phyloP scores from a whole-genome alignment of 2,888 invertebrate genomes.

The Sthenelais limicola region DNA sequence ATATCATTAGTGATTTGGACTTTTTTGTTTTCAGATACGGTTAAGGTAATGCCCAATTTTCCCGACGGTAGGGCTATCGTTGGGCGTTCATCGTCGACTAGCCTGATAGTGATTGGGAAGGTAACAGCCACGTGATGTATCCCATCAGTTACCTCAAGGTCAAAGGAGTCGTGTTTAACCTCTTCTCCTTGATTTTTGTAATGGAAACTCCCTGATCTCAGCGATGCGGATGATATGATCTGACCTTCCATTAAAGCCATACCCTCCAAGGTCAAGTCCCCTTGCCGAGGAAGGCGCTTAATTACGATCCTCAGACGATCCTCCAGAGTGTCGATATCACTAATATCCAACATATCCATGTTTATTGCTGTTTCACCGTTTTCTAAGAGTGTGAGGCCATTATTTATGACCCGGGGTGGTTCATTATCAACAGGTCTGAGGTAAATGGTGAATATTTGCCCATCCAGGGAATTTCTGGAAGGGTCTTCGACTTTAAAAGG shows the following conservation, averaged over 20 bases:
- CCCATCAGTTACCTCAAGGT: conserved; percentile 70
- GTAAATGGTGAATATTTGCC: conserved; percentile 66
- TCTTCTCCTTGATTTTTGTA: conserved; percentile 65
- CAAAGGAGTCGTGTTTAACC: conserved; percentile 62
- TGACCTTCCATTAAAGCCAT: conserved; percentile 59
- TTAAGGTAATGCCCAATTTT: conserved; percentile 56
- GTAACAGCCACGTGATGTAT: conserved; percentile 67
- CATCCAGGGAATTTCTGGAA: conserved; percentile 64
- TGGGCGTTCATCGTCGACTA: conserved; percentile 66
- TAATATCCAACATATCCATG: conserved; percentile 62
- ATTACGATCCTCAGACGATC: conserved; percentile 60
- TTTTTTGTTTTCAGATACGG: conserved; percentile 62
- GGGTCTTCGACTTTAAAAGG: conserved; percentile 67
- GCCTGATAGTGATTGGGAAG: conserved; percentile 62
- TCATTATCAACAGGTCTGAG: conserved; percentile 70
- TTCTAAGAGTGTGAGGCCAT: conserved; percentile 63
- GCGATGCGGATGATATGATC: conserved; percentile 63
- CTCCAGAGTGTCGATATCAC: conserved; percentile 67
- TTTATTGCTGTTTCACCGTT: conserved; percentile 63
- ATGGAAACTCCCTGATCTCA: conserved; percentile 59
- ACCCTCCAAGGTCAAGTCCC: conserved; percentile 59
- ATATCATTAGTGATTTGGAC: conserved; percentile 56
- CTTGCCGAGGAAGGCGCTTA: conserved; percentile 61
- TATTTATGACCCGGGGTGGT: conserved; percentile 67
- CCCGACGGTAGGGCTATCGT: conserved; percentile 58